Conservation (phyloP, 2,113 vertebrate genomes). For the Tyrannus savana region DNA sequence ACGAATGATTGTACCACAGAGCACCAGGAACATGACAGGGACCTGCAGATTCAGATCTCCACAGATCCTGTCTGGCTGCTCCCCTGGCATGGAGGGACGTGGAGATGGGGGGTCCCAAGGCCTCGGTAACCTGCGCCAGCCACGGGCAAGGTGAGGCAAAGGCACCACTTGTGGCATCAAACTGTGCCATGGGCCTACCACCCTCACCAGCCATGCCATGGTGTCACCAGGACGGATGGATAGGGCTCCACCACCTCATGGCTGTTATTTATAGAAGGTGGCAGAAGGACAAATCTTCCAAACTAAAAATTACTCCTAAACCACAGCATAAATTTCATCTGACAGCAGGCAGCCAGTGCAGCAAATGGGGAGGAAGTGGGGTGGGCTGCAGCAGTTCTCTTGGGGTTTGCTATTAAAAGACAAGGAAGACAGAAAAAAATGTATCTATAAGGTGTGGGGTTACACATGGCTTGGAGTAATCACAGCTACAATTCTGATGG, state of each 20-base stretch:
- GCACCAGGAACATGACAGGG: neutral
- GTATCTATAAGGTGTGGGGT: neutral
- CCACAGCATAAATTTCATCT: constrained; percentile 57
- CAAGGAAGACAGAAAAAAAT: neutral
- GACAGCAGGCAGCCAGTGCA: constrained; percentile 6
- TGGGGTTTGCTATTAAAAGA: constrained; percentile 42
- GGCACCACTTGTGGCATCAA: neutral
- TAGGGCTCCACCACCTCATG: accelerated
- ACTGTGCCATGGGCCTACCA: neutral
- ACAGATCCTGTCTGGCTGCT: accelerated
- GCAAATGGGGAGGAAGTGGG: neutral
- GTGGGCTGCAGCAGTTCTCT: neutral
- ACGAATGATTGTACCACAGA: neutral
- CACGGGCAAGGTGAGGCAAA: neutral
- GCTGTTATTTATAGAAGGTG: constrained; percentile 12
- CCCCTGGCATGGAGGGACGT: accelerated
- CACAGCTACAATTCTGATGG: neutral
- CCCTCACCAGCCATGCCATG: accelerated
- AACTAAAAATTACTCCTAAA: constrained; percentile 60
- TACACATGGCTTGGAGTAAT: neutral
- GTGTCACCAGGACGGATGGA: neutral
- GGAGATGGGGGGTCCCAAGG: accelerated
- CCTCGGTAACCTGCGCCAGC: neutral
- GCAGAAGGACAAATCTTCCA: constrained; percentile 36
- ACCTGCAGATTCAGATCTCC: neutral